phyloP scores from a whole-genome alignment of 2,888 invertebrate genomes.

The Noctua fimbriata region DNA sequence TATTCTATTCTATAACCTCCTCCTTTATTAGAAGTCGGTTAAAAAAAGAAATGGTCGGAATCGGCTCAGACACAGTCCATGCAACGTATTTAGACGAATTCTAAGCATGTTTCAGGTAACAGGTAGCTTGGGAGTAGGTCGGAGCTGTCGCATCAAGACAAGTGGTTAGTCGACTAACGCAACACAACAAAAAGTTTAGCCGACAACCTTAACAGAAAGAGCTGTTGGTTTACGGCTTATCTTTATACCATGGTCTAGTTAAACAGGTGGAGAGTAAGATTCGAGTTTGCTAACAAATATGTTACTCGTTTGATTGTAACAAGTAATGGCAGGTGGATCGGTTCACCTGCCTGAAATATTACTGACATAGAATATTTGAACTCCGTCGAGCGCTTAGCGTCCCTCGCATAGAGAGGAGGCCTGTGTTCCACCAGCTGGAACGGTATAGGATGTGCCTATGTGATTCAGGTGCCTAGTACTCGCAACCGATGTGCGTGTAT shows the following conservation, averaged over 20 bases:
- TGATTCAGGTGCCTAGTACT: not conserved
- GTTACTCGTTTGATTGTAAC: conserved; percentile 49
- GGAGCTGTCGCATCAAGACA: not conserved
- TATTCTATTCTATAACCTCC: too few relatives aligned
- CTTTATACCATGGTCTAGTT: conserved; percentile 6
- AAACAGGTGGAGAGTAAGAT: conserved; percentile 36
- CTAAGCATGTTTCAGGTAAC: not conserved
- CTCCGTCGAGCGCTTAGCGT: not conserved
- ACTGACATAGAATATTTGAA: not conserved
- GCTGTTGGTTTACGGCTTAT: not conserved
- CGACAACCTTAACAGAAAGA: not conserved
- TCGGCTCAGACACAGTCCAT: not conserved
- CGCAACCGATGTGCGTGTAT: not conserved
- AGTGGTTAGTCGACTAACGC: not conserved
- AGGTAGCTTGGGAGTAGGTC: not conserved
- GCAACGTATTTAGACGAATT: not conserved
- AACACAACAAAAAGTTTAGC: not conserved
- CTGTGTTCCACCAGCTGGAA: not conserved
- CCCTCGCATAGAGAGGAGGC: not conserved
- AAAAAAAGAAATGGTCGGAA: too few relatives aligned
- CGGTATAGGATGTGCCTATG: too few relatives aligned
- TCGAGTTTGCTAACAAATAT: conserved; percentile 32
- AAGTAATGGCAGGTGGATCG: conserved; percentile 30
- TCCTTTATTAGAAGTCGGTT: too few relatives aligned
- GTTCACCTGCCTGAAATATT: conserved; percentile 28